Base-by-base conservation (phyloP, 2,888 invertebrate genomes). In the Sinhomidia bicolor region DNA sequence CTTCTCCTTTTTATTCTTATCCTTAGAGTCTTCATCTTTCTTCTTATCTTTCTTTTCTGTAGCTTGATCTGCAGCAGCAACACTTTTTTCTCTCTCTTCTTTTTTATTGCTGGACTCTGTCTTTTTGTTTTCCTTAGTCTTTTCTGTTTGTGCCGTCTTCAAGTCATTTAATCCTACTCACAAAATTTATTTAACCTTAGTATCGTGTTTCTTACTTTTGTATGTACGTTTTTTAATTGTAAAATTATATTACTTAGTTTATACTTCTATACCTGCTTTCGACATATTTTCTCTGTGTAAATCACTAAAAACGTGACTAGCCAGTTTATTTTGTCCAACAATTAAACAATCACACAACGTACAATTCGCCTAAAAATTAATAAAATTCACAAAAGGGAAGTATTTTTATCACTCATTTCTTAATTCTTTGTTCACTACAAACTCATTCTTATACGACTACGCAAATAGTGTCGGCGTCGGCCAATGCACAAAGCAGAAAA, bases 311-410 rank as follows among this genome's bases (percentile, higher is more conserved):
- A 92, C 68, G 81, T 92, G 92, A 12, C 36, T 76, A 1, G 90
- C 91, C 6, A 92, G 74, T 26, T 90, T 68, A 29, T 44, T 20
- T 74, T 82, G 89, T 9, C 91, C 91, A 17, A 85, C 51, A n/a
- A 92, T 89, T 23, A 89, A 54, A 26, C 87, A 81, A 41, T 86
- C 84, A 79, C 92, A 92, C 10, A 92, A 20, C 60, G 76, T 91
- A 74, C 92, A 92, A 41, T 54, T 62, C 0, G 91, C 91, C 92
- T 92, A 54, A 4, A 89, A 86, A 54, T n/a, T n/a, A n/a, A n/a
- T n/a, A n/a, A n/a, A n/a, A n/a, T n/a, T n/a, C n/a, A n/a, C n/a
- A n/a, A n/a, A n/a, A n/a, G n/a, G n/a, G n/a, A n/a, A n/a, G n/a
- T n/a, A n/a, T n/a, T n/a, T n/a, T n/a, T n/a, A n/a, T n/a, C n/a